These are phyloP conservation scores for Eclectus roratus DNA, from an alignment of 2,113 vertebrate genomes.

Conservation along the genomic window DNA sequence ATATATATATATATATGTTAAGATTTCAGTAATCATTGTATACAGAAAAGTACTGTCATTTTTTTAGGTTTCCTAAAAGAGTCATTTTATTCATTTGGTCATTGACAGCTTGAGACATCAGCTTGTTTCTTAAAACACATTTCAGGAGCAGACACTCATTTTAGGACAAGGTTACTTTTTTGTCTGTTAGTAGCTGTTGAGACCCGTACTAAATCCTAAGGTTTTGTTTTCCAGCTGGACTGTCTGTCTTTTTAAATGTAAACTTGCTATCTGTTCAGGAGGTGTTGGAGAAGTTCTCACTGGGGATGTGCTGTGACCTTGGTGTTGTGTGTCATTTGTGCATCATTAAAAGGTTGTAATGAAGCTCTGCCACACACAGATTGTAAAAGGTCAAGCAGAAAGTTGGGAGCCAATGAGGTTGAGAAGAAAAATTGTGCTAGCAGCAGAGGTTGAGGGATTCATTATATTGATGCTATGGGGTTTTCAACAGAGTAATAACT, in stretches of 20 bases:
- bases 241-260: conserved; percentile 51
- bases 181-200: not conserved
- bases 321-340: conserved; percentile 81
- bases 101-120: not conserved
- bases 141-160: not conserved
- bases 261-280: conserved; percentile 29
- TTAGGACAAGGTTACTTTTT: not conserved
- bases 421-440: conserved; percentile 80
- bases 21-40: not conserved
- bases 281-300: conserved; percentile 67
- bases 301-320: conserved; percentile 76
- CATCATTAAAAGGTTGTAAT: conserved; percentile 87
- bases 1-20: not conserved
- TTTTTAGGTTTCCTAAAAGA: not conserved
- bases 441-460: conserved; percentile 82
- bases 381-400: conserved; percentile 86
- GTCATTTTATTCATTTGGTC: not conserved
- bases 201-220: not conserved
- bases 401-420: conserved; percentile 80
- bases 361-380: conserved; percentile 79
- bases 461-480: conserved; percentile 84
- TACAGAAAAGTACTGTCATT: not conserved
- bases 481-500: conserved; percentile 83
- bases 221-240: not conserved
- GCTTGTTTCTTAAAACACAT: not conserved